Evolutionary conservation across 92 coral and sea anemone genomes (phyloP).

Genomic region (Phenganax marumi): DNA sequence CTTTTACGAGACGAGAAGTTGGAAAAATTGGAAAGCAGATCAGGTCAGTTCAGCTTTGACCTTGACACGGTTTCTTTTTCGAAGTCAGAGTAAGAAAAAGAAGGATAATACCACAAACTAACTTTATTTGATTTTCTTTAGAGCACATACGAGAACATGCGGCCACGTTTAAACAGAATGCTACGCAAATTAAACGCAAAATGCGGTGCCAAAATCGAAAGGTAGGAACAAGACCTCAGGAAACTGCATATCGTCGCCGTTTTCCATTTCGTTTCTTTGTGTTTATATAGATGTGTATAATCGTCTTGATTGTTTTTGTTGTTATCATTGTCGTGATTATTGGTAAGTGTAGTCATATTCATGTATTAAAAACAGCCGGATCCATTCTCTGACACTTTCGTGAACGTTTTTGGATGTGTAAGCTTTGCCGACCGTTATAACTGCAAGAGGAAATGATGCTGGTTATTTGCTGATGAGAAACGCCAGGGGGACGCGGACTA

Average conservation of each 20-base stretch:
- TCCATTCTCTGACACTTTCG: too few relatives aligned
- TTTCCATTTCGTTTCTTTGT: not conserved
- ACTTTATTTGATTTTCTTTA: not conserved
- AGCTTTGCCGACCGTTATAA: too few relatives aligned
- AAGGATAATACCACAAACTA: too few relatives aligned
- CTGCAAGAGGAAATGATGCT: too few relatives aligned
- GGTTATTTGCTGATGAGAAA: too few relatives aligned
- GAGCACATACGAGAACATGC: conserved; percentile 88
- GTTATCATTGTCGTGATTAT: conserved; percentile 73
- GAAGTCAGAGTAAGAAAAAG: too few relatives aligned
- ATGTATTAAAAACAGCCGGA: too few relatives aligned
- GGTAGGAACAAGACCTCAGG: conserved; percentile 43
- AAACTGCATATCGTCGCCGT: too few relatives aligned
- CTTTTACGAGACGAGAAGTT: conserved; percentile 85
- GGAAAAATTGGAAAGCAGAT: conserved; percentile 81
- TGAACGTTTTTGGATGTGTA: too few relatives aligned
- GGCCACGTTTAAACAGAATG: conserved; percentile 81
- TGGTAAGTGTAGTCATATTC: conserved; percentile 57
- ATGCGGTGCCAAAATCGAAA: conserved; percentile 98
- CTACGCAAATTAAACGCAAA: conserved; percentile 77
- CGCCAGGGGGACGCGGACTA: not conserved
- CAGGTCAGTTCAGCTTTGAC: conserved; percentile 49
- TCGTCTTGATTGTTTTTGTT: conserved; percentile 63
- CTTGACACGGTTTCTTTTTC: too few relatives aligned
- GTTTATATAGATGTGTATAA: conserved; percentile 74